phyloP scores from a whole-genome alignment of 2,797 vertebrate genomes.

The Pseudochirops corinnae region DNA sequence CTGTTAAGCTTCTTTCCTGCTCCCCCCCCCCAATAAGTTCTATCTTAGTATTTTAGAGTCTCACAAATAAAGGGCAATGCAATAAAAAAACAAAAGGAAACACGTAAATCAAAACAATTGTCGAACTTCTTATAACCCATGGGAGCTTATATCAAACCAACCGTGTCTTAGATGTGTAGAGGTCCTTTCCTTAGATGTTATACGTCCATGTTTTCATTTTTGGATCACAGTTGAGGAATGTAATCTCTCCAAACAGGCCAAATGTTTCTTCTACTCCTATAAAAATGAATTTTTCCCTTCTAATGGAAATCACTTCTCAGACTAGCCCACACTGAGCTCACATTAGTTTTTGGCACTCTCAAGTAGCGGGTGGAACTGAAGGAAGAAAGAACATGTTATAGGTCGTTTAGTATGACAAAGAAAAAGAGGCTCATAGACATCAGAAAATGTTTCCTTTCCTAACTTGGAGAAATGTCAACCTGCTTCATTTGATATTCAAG shows the following conservation, averaged over 20 bases:
- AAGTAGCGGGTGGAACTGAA: not conserved
- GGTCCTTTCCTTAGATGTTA: slow-evolving; percentile 10
- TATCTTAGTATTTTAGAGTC: slow-evolving; percentile 45
- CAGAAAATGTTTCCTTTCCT: not conserved
- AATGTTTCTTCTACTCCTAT: not conserved
- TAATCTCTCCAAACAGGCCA: slow-evolving; percentile 8
- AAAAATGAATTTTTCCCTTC: slow-evolving; percentile 17
- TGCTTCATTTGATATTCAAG: not conserved
- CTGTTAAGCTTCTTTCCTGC: not conserved
- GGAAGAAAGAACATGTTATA: not conserved
- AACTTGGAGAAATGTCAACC: not conserved
- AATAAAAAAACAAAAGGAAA: not conserved
- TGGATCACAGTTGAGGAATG: not conserved
- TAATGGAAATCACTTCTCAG: not conserved
- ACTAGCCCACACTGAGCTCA: not conserved
- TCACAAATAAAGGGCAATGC: slow-evolving; percentile 43
- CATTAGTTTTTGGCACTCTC: not conserved
- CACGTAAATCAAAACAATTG: not conserved
- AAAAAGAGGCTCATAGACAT: not conserved
- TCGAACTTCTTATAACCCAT: not conserved
- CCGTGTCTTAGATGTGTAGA: not conserved
- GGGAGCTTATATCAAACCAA: not conserved
- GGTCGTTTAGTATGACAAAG: not conserved
- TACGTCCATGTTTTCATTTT: not conserved
- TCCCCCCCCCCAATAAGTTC: slow-evolving; percentile 21